Conservation (phyloP, 1,140 invertebrate genomes). For the Drosophila guanche region DNA sequence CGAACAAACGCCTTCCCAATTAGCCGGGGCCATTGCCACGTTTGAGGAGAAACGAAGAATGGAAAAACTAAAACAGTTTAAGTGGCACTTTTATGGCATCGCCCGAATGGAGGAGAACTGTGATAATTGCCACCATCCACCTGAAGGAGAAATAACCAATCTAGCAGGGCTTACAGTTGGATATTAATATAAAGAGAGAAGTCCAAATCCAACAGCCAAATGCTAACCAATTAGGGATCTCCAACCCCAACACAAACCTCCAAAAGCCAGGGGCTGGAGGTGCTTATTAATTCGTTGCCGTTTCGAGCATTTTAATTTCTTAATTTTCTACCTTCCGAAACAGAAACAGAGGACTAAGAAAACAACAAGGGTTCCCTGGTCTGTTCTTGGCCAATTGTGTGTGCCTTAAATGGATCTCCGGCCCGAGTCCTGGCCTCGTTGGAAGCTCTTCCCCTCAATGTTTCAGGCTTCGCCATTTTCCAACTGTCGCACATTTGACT, state of each 20-base stretch:
- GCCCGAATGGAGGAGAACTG: slow-evolving; percentile 40
- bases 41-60: slow-evolving; percentile 36
- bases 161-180: slow-evolving; percentile 46
- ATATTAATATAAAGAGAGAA: slow-evolving; percentile 66
- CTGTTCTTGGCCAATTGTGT: slow-evolving; percentile 66
- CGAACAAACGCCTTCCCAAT: slow-evolving; percentile 35
- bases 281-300: slow-evolving; percentile 72
- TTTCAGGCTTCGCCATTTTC: slow-evolving; percentile 58
- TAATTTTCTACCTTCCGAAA: slow-evolving; percentile 57
- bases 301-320: slow-evolving; percentile 70
- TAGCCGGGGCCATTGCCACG: slow-evolving; percentile 52
- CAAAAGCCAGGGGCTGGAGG: slow-evolving; percentile 52
- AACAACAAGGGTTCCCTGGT: slow-evolving; percentile 43
- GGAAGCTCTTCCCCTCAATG: slow-evolving; percentile 14
- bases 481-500: slow-evolving; percentile 80
- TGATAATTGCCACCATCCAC: slow-evolving; percentile 58
- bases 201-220: slow-evolving; percentile 43
- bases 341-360: slow-evolving; percentile 21
- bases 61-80: slow-evolving; percentile 76
- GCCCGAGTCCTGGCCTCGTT: not conserved
- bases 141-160: slow-evolving; percentile 27
- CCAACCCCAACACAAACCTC: too few relatives aligned
- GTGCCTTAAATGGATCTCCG: slow-evolving; percentile 55
- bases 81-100: slow-evolving; percentile 79
- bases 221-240: slow-evolving; percentile 64